These are phyloP conservation scores for Sinelater perroti DNA, from an alignment of 2,888 invertebrate genomes.

Conservation along the genomic window DNA sequence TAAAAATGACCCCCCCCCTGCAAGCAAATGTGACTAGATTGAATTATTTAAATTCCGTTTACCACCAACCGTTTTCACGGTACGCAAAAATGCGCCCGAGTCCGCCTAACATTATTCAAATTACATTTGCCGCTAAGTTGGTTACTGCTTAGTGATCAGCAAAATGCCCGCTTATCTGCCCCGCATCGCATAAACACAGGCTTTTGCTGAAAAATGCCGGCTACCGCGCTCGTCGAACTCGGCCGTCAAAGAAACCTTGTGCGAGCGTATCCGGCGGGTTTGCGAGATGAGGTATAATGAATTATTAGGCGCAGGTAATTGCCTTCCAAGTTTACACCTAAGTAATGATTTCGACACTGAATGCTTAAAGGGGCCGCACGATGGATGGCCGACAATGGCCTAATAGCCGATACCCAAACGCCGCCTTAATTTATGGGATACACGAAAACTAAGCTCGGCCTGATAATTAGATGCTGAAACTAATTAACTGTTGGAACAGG, in stretches of 20 bases:
- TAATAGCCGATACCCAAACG: conserved; percentile 51
- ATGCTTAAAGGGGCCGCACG: conserved; percentile 60
- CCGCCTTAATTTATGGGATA: conserved; percentile 60
- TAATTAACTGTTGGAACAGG: conserved; percentile 62
- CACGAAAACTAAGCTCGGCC: conserved; percentile 60
- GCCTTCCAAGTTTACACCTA: conserved; percentile 64
- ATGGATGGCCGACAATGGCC: conserved; percentile 56
- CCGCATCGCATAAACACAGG: too few relatives aligned
- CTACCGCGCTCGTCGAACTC: too few relatives aligned
- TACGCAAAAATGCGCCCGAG: too few relatives aligned
- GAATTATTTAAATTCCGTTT: too few relatives aligned
- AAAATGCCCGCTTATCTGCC: too few relatives aligned
- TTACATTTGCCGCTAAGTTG: too few relatives aligned
- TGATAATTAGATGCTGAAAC: conserved; percentile 65
- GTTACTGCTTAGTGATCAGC: too few relatives aligned
- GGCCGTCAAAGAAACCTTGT: conserved; percentile 6
- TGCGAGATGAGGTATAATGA: conserved; percentile 52
- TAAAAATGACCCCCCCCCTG: too few relatives aligned
- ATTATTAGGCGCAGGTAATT: conserved; percentile 60
- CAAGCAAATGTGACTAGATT: too few relatives aligned
- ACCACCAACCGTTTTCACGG: too few relatives aligned
- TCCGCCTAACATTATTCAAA: too few relatives aligned
- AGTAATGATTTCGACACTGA: conserved; percentile 65
- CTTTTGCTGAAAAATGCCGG: too few relatives aligned
- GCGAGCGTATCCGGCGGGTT: conserved; percentile 21